Base-by-base conservation (phyloP, 2,888 invertebrate species). In the Scelioninae gen. 1 region DNA sequence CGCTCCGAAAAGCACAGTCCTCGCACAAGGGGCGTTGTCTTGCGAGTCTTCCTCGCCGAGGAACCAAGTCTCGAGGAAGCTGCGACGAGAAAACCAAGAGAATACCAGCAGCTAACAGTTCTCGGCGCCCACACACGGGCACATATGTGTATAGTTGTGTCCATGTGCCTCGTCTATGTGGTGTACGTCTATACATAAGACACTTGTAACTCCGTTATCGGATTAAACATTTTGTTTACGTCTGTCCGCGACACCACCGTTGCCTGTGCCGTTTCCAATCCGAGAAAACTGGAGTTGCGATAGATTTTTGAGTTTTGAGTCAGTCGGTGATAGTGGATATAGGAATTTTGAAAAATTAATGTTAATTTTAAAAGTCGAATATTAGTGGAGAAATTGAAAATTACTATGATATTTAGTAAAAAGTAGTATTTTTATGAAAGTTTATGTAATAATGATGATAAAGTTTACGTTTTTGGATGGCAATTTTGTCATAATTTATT, bases 11-110 rank as follows among this genome's bases (percentile, higher is more conserved):
- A 89, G 90, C 89, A 89, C 89, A 88, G 90, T 89, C 88, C 86
- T 87, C 85, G 84, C 86, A 86, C 76, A 87, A 88, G 89, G 91
- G 91, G 91, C 91, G 91, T 91, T 91, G 91, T 89, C 90, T 68
- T 53, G 58, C 76, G 40, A 40, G 10, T 68, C 62, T 69, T 56
- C 65, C 47, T 34, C 76, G 53, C n/a, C 76, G 60, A 34, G 6
- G 34, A 7, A 34, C 34, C n/a, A 16, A 15, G 13, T 53, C 29
- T 15, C 34, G 31, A 58, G 34, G n/a, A n/a, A n/a, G n/a, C n/a
- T n/a, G n/a, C n/a, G n/a, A n/a, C n/a, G n/a, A n/a, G n/a, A n/a
- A n/a, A n/a, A n/a, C n/a, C n/a, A n/a, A n/a, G n/a, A n/a, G n/a
- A n/a, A n/a, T n/a, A n/a, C n/a, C n/a, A n/a, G n/a, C n/a, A n/a